Evolutionary conservation across 2,797 vertebrate genomes (phyloP), one percentile per base, ranked within the genome.

Genomic region (Natrix natrix): DNA sequence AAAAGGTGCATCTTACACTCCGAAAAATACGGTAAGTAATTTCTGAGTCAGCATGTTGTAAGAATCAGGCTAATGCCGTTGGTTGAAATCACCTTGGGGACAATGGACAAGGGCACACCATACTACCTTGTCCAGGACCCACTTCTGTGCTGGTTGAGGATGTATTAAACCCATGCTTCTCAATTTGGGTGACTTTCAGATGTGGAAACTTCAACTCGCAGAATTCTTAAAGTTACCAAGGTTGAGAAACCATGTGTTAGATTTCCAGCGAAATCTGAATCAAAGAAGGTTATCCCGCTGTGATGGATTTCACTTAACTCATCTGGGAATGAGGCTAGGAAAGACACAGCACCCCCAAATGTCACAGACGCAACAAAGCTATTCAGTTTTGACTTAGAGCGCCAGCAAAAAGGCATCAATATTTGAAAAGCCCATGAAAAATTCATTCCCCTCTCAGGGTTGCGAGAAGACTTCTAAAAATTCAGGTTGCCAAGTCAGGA

Each of bases 361-460:
- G 87, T 83, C 92, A 91, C 86, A 88, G 88, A 28, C 11, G n/a
- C 83, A 91, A 6, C 60, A 55, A 83, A 93, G 56, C 86, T 57
- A 78, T 93, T 93, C 92, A 88, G 48, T 63, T 93, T 91, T 91
- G 78, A 89, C 66, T 93, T 88, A 93, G 56, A 61, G 66, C 56
- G 43, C 87, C 90, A 83, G 90, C 54, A 87, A 91, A 93, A 93
- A 83, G 43, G 28, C 88, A 93, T 93, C 90, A 93, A 93, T 93
- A 91, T 93, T 93, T 93, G 88, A 93, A 89, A 93, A 55, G 66
- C 56, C 60, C 90, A 91, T 93, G 92, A 93, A 93, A 91, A 91
- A 93, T 93, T 91, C 87, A 93, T 93, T 88, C 61, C 86, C n/a
- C 89, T 52, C 66, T 89, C 43, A 61, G 87, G 37, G 86, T 59